These are phyloP conservation scores for Cottoperca gobio DNA, from an alignment of 2,797 vertebrate genomes.

Conservation along the genomic window DNA sequence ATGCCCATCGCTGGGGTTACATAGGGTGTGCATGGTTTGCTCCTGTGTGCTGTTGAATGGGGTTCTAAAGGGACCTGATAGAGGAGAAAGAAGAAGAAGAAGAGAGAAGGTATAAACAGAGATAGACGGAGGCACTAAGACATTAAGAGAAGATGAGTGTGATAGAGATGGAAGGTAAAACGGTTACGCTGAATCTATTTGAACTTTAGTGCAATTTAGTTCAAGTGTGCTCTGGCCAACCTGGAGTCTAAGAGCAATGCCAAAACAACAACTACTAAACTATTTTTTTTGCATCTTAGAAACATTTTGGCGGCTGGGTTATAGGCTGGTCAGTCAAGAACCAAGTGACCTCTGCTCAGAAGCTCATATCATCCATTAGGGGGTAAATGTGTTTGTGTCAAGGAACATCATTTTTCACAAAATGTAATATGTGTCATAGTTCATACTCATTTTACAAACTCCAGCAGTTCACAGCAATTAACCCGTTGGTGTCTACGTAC, in stretches of 20 bases:
- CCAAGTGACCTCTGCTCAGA: slow-evolving; percentile 21
- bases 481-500: neutral
- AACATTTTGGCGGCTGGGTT: neutral
- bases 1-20: neutral
- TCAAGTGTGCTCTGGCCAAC: neutral
- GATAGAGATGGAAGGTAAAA: slow-evolving; percentile 31
- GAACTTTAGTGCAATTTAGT: slow-evolving; percentile 9
- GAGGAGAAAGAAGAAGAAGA: neutral
- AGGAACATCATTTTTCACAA: neutral
- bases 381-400: slow-evolving; percentile 1
- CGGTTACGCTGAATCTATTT: slow-evolving; percentile 8
- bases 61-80: neutral
- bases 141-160: slow-evolving; percentile 23
- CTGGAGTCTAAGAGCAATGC: neutral
- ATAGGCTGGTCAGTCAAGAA: neutral
- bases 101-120: slow-evolving; percentile 6
- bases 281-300: neutral
- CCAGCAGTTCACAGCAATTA: neutral
- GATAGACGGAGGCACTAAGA: slow-evolving; percentile 3
- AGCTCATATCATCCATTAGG: slow-evolving; percentile 40
- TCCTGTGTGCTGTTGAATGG: neutral
- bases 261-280: neutral
- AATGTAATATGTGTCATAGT: neutral
- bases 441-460: neutral
- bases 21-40: neutral